These are phyloP conservation scores for Rousettus leschenaultii DNA, from an alignment of 2,113 vertebrate species.

Conservation along the genomic window DNA sequence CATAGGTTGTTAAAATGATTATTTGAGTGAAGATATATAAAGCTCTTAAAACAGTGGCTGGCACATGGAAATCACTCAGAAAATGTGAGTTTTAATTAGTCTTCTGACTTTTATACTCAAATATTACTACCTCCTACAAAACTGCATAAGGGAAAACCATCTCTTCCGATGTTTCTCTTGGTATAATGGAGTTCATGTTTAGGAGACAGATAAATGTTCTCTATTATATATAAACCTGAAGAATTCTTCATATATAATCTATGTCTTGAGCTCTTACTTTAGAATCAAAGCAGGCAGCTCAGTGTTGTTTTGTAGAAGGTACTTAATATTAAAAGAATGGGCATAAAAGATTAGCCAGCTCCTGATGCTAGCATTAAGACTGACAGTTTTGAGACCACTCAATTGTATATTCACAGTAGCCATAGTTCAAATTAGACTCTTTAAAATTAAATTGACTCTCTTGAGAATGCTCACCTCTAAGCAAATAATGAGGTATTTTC, in stretches of 20 bases:
- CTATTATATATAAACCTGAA: neutral
- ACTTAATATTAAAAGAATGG: neutral
- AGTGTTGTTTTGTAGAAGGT: neutral
- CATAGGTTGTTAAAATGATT: neutral
- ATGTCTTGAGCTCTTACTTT: neutral
- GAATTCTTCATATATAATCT: neutral
- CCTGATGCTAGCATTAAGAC: neutral
- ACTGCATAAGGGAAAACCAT: neutral
- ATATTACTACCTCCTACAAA: neutral
- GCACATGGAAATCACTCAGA: neutral
- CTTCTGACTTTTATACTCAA: neutral
- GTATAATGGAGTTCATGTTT: neutral
- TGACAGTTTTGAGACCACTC: neutral
- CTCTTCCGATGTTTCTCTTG: neutral
- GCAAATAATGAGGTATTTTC: neutral
- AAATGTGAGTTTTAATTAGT: neutral
- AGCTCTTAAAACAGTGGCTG: neutral
- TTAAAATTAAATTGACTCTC: neutral
- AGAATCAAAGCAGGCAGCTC: neutral
- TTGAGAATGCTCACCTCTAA: neutral
- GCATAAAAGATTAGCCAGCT: neutral
- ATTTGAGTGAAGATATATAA: neutral
- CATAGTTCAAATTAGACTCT: neutral
- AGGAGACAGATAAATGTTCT: neutral
- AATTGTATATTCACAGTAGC: neutral